These are phyloP conservation scores for Gambusia yucatana DNA, from an alignment of 2,797 vertebrate genomes.

Conservation along the genomic window DNA sequence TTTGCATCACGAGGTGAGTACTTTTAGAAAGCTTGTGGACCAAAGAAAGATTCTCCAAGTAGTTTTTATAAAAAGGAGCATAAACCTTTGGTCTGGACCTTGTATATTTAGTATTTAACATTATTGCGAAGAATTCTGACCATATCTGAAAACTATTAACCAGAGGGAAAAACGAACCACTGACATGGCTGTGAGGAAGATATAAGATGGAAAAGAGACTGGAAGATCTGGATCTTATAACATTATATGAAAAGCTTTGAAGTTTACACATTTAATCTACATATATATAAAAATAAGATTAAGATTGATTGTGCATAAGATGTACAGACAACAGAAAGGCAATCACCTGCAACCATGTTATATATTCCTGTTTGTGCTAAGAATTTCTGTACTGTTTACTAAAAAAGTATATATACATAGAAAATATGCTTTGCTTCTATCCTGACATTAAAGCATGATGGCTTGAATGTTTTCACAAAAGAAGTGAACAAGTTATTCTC, in stretches of 20 bases:
- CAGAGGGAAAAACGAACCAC: conserved; percentile 21
- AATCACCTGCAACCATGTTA: conserved; percentile 71
- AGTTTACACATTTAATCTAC: conserved; percentile 69
- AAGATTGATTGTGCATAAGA: conserved; percentile 81
- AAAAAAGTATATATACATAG: conserved; percentile 83
- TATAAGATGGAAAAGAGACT: conserved; percentile 31
- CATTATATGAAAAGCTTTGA: conserved; percentile 57
- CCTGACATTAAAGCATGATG: conserved; percentile 88
- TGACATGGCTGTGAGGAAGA: conserved; percentile 46
- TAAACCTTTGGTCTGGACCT: conserved; percentile 80
- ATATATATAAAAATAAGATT: conserved; percentile 74
- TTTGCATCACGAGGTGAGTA: conserved; percentile 51
- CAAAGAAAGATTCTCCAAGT: conserved; percentile 49
- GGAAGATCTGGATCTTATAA: conserved; percentile 64
- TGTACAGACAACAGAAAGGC: conserved; percentile 80
- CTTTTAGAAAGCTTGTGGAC: conserved; percentile 42
- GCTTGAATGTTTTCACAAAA: conserved; percentile 80
- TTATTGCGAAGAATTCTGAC: conserved; percentile 52
- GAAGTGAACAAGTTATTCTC: conserved; percentile 58
- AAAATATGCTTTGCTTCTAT: conserved; percentile 81
- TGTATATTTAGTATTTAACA: conserved; percentile 63
- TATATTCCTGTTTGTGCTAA: conserved; percentile 69
- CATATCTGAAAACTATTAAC: conserved; percentile 33
- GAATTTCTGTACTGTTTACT: conserved; percentile 71
- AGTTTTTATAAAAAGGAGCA: conserved; percentile 54